These are phyloP conservation scores for Anthonomus grandis DNA, from an alignment of 1,140 invertebrate genomes.

Conservation along the genomic window DNA sequence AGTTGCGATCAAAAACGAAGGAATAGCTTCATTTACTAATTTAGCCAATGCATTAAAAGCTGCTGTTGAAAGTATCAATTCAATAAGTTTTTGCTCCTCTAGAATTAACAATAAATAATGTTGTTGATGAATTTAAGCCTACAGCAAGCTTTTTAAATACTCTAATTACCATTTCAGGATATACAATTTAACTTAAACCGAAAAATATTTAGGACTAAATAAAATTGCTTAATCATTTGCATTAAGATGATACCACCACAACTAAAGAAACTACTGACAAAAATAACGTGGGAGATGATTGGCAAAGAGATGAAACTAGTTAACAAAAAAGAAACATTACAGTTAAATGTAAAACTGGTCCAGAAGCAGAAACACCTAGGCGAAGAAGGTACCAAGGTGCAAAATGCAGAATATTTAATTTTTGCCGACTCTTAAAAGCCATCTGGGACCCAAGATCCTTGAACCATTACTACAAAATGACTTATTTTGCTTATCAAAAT, in stretches of 20 bases:
- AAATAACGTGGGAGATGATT: background rate
- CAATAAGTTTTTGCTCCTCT: background rate
- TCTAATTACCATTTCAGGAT: conserved; percentile 36
- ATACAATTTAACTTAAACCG: conserved; percentile 33
- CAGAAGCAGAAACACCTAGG: conserved; percentile 24
- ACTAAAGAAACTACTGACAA: background rate
- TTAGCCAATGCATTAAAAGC: no score
- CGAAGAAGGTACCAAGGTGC: no score
- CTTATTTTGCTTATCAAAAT: no score
- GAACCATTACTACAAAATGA: no score
- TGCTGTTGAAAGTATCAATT: conserved; percentile 5
- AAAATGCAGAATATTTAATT: no score
- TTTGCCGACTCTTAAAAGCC: no score
- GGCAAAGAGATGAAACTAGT: background rate
- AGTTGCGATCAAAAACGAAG: no score
- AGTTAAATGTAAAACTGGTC: background rate
- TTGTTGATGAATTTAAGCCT: background rate
- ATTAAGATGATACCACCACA: conserved; percentile 10
- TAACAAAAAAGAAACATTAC: background rate
- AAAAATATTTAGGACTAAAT: conserved; percentile 42
- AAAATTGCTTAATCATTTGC: conserved; percentile 32
- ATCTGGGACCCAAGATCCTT: no score
- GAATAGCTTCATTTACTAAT: no score
- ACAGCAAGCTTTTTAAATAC: background rate
- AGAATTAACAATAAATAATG: no score